phyloP scores from a whole-genome alignment of 2,888 invertebrate genomes.

The Megastigmus dorsalis region DNA sequence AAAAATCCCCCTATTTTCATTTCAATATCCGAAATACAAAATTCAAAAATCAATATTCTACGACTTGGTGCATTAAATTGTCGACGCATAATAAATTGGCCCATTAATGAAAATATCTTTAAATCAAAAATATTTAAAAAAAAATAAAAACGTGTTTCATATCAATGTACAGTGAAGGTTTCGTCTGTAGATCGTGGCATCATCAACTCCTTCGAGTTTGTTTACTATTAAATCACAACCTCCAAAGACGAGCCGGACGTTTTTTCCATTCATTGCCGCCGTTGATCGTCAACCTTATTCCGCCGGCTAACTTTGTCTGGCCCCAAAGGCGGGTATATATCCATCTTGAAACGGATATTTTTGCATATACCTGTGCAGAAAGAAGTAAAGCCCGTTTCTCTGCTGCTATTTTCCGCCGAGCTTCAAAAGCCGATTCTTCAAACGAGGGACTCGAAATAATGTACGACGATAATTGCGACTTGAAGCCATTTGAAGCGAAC shows the following conservation, averaged over 20 bases:
- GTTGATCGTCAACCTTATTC: constrained; percentile 11
- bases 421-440: not conserved
- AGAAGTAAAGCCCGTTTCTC: not conserved
- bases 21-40: no score
- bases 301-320: not conserved
- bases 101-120: no score
- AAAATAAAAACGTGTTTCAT: no score
- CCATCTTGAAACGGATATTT: constrained; percentile 16
- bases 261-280: constrained; percentile 7
- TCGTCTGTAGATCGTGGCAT: no score
- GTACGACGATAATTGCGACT: no score
- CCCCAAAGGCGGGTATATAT: not conserved
- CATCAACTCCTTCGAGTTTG: no score
- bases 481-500: not conserved
- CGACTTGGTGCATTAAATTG: no score
- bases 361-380: constrained; percentile 32
- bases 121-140: no score
- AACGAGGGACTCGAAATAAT: not conserved
- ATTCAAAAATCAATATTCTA: no score
- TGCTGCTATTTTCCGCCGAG: not conserved
- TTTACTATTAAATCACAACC: not conserved
- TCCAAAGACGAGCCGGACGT: not conserved
- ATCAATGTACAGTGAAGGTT: no score
- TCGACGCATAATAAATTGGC: no score
- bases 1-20: no score